Conservation (phyloP, 2,113 vertebrate species). For the Calonectris borealis region DNA sequence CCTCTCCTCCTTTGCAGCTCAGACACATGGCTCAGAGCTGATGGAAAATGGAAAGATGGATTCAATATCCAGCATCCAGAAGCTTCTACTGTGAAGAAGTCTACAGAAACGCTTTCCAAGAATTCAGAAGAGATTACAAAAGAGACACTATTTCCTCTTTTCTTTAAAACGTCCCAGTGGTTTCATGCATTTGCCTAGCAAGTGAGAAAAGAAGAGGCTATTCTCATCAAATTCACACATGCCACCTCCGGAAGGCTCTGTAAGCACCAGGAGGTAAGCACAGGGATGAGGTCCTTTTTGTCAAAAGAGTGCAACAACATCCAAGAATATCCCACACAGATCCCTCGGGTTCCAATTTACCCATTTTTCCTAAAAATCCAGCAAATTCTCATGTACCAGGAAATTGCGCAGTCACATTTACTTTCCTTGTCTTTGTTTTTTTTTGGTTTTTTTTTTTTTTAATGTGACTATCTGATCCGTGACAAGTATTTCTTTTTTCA, state of each 20-base stretch:
- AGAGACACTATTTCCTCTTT: not conserved
- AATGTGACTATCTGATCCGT: not conserved
- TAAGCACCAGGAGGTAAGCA: not conserved
- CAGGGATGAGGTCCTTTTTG: not conserved
- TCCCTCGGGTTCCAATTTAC: not conserved
- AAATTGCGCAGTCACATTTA: not conserved
- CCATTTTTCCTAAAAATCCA: not conserved
- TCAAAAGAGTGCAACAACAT: not conserved
- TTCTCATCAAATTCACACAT: not conserved
- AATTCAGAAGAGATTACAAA: not conserved
- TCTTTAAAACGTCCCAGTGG: not conserved
- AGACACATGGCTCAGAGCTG: not conserved
- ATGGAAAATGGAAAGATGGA: not conserved
- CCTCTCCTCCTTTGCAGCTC: not conserved
- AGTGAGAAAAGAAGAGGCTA: not conserved
- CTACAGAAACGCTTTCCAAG: not conserved
- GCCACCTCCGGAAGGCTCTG: not conserved
- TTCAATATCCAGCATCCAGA: not conserved
- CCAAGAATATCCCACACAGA: not conserved
- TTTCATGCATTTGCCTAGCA: not conserved
- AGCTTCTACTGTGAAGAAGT: not conserved
- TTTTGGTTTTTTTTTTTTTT: not conserved
- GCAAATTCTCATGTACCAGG: not conserved
- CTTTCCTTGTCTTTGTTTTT: not conserved
- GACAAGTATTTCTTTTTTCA: not conserved